Percentiles rank a stretch among this genome's conserved stretches.
Conservation (phyloP, 2,797 vertebrate genomes). For the Sciaenops ocellatus region DNA sequence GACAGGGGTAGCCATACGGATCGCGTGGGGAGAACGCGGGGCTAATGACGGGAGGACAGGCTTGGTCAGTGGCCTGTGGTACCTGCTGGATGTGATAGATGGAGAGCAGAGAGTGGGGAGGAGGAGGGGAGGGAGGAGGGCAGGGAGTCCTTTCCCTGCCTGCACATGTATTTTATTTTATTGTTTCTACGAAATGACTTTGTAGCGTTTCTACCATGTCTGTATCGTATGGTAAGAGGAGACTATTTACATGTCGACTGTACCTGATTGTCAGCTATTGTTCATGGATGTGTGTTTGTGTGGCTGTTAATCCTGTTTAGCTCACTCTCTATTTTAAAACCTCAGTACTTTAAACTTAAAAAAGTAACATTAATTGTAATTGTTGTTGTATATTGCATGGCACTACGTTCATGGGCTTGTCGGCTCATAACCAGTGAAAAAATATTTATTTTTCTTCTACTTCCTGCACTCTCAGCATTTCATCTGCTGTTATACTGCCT, state of each 20-base stretch:
- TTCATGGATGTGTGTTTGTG: background rate
- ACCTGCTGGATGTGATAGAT: conserved; percentile 97
- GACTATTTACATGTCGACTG: background rate
- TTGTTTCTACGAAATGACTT: conserved; percentile 63
- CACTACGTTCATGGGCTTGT: too few species aligned
- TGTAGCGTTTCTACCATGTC: conserved; percentile 31
- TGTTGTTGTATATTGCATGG: background rate
- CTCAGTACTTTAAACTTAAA: too few species aligned
- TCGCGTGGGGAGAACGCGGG: conserved; percentile 95
- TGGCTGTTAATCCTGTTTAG: too few species aligned
- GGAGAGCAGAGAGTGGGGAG: conserved; percentile 93
- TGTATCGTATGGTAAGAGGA: background rate
- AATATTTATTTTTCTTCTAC: background rate
- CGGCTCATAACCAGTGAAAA: background rate
- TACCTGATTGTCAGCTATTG: background rate
- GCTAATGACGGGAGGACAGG: conserved; percentile 99
- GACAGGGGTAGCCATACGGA: conserved; percentile 99
- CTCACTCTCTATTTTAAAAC: too few species aligned
- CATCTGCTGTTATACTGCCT: background rate
- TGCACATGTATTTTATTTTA: conserved; percentile 65
- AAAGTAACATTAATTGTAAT: too few species aligned
- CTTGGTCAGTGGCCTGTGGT: conserved; percentile 99
- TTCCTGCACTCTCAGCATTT: background rate
- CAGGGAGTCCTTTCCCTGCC: conserved; percentile 50
- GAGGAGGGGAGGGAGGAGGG: conserved; percentile 22